Base-by-base conservation (phyloP, 2,113 vertebrate species). In the Bubo scandiacus region DNA sequence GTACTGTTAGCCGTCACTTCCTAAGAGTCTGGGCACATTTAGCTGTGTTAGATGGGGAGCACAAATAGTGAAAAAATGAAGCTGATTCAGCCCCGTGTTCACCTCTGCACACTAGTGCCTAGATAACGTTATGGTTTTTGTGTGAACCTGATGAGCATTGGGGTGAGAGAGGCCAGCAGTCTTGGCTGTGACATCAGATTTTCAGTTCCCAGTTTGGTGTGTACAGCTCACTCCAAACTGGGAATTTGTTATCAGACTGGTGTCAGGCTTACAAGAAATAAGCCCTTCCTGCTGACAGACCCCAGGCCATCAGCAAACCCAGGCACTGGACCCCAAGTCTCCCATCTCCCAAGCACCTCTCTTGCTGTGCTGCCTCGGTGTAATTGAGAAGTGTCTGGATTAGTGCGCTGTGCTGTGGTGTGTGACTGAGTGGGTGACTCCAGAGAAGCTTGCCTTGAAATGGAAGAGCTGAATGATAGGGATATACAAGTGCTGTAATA, bases 311-410 rank as follows among this genome's bases (percentile, higher is more conserved):
- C 12, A 32, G 57, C 61, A 75, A 55, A 75, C 45, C 20, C 7
- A 17, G 42, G 22, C 1, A 3, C 0, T 7, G 42, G 20, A 45
- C 13, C 27, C 34, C 22, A 15, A 5, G 34, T n/a, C 38, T 52
- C 63, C 34, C 45, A 47, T 52, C 29, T 90, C 40, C 38, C 49
- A 47, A 2, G 47, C 47, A 58, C 5, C 15, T 62, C 34, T 54
- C 49, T 36, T 12, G 12, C 62, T 55, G 8, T 40, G 68, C 18
- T 72, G 40, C 21, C n/a, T 38, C 18, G 23, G 9, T 10, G 20
- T 8, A 25, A 25, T 15, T 4, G 15, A 36, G n/a, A 12, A 15
- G 75, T n/a, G 21, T 17, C 51, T 66, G 90, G 26, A 10, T 36
- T 30, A 25, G 34, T 30, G 51, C 2, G 1, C 23, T 36, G 58